Conservation (phyloP, 1,140 invertebrate genomes). For the Bombus superbus region DNA sequence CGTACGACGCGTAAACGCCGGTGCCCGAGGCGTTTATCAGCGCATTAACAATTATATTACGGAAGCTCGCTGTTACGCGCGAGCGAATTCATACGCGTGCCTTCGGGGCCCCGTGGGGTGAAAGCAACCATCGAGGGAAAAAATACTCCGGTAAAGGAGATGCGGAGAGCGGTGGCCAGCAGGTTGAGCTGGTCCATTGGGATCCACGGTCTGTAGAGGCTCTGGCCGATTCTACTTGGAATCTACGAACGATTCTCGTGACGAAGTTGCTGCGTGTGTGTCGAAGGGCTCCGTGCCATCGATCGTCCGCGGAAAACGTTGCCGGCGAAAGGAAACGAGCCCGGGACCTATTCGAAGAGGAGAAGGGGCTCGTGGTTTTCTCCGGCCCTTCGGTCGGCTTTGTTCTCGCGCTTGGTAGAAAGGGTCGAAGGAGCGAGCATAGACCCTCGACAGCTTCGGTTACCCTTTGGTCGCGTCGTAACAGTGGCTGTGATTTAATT, state of each 20-base stretch:
- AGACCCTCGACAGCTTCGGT: slow-evolving; percentile 56
- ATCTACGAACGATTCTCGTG: background rate
- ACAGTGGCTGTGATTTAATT: slow-evolving; percentile 67
- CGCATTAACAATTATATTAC: slow-evolving; percentile 81
- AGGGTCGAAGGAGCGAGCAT: slow-evolving; percentile 46
- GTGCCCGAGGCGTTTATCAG: slow-evolving; percentile 73
- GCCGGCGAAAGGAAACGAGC: background rate
- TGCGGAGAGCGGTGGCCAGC: background rate
- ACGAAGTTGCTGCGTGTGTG: background rate
- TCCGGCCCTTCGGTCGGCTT: slow-evolving; percentile 27
- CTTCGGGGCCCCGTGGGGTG: slow-evolving; percentile 41
- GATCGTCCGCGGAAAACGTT: background rate
- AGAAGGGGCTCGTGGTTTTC: slow-evolving; percentile 38
- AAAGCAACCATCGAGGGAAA: slow-evolving; percentile 26
- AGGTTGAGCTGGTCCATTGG: background rate
- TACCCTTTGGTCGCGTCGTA: slow-evolving; percentile 66
- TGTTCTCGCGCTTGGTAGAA: slow-evolving; percentile 33
- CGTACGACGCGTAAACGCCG: slow-evolving; percentile 73
- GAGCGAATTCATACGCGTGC: slow-evolving; percentile 75
- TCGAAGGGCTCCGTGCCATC: background rate
- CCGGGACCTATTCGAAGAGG: background rate
- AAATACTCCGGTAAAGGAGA: slow-evolving; percentile 35
- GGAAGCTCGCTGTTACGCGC: slow-evolving; percentile 78
- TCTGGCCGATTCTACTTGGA: background rate
- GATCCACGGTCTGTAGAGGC: background rate